Conservation (phyloP, 2,888 invertebrate genomes). For the Coronaproctus castanopsis region DNA sequence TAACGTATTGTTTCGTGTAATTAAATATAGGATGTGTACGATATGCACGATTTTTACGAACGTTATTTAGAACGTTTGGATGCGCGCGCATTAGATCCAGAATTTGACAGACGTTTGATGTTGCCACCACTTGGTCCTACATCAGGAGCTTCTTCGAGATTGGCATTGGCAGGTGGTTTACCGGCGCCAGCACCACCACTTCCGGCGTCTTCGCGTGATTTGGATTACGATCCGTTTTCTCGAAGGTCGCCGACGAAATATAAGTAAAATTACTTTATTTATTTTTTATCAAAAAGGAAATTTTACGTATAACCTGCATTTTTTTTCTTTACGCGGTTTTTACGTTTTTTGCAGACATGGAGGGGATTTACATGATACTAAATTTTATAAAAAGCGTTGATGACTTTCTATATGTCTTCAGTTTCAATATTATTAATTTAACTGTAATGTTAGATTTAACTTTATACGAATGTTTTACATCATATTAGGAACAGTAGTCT, state of each 20-base stretch:
- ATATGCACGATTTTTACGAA: constrained; percentile 8
- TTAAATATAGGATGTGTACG: constrained; percentile 7
- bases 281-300: background rate
- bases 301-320: background rate
- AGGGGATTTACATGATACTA: too few species aligned
- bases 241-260: constrained; percentile 11
- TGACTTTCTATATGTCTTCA: too few species aligned
- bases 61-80: constrained; percentile 13
- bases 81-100: constrained; percentile 8
- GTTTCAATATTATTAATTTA: too few species aligned
- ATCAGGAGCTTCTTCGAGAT: constrained; percentile 4
- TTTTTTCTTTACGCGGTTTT: background rate
- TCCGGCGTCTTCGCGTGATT: constrained; percentile 12
- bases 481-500: too few species aligned
- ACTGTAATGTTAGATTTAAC: too few species aligned
- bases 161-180: constrained; percentile 9
- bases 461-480: too few species aligned
- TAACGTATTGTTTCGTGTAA: too few species aligned
- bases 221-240: constrained; percentile 11
- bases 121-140: constrained; percentile 9
- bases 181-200: constrained; percentile 9
- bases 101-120: constrained; percentile 11
- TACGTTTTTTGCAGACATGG: too few species aligned
- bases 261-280: constrained; percentile 6
- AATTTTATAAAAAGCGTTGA: too few species aligned